A percentile compares a stretch with the other conserved stretches of the same genome.
Evolutionary conservation across 2,113 vertebrate species (phyloP).

Genomic region (Aix galericulata): DNA sequence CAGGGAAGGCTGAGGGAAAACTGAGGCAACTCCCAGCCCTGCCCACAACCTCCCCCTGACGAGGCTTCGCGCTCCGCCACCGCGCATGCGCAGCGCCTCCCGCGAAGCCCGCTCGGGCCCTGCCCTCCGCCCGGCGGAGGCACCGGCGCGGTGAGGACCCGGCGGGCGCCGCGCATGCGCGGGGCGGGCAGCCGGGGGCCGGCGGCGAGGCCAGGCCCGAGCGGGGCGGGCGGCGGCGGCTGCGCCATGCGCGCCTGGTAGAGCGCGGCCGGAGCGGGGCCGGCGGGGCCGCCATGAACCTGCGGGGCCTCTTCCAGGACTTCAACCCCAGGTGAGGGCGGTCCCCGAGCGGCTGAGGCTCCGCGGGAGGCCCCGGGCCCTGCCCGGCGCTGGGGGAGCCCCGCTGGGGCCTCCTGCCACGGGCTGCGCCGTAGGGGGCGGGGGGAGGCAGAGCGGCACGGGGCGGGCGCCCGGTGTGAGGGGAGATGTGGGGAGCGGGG

Average conservation of each 20-base stretch:
- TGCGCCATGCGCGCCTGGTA: background rate
- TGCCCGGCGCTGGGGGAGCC: too few relatives aligned
- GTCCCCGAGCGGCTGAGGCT: too few relatives aligned
- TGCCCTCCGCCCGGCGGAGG: background rate
- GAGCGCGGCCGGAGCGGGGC: background rate
- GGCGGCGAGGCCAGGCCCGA: background rate
- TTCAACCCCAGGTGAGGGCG: background rate
- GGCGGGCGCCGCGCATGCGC: background rate
- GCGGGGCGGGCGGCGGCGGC: background rate
- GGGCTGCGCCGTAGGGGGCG: too few relatives aligned
- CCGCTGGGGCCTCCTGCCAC: too few relatives aligned
- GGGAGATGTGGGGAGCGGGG: too few relatives aligned
- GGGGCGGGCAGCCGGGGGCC: background rate
- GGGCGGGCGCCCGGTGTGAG: too few relatives aligned
- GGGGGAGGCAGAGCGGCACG: too few relatives aligned
- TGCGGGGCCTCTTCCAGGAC: background rate
- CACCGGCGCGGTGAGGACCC: rapidly evolving
- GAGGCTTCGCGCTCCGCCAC: rapidly evolving
- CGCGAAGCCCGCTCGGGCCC: rapidly evolving
- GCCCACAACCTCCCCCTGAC: background rate
- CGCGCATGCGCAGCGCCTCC: background rate
- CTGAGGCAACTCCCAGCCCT: too few relatives aligned
- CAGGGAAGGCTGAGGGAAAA: too few relatives aligned
- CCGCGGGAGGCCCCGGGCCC: too few relatives aligned
- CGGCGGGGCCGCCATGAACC: background rate